Base-by-base conservation (phyloP, 2,113 vertebrate genomes). In the Prionailurus viverrinus region DNA sequence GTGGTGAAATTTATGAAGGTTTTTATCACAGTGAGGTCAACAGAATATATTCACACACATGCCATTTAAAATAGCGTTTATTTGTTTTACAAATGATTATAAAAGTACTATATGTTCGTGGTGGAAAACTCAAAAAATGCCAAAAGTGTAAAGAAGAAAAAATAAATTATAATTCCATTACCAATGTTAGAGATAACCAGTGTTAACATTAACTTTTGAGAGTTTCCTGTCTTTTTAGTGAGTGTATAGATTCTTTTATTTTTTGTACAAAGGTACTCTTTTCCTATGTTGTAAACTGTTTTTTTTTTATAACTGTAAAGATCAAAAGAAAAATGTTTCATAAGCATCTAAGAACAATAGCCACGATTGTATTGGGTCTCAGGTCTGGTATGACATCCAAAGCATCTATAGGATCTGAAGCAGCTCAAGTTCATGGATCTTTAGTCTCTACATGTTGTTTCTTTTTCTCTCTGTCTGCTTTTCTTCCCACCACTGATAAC, bases 1-100 rank as follows among this genome's bases (percentile, higher is more conserved):
- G 51, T 96, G 91, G 63, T 94, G 87, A 98, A 95, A 97, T 96
- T 98, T 96, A 96, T 97, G 96, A 95, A 97, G 88, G 61, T 48
- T 96, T 92, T 97, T 94, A 97, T 97, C 97, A 97, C 95, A 19
- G 25, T 97, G 90, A 96, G 96, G 96, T 96, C 96, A 97, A 55
- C 11, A 95, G 95, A 97, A 96, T 61, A 96, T 69, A 91, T 74
- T 97, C 89, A 95, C 82, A 96, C 76, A 95, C 74, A 97, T 91
- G 82, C 94, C 94, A 97, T 95, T 98, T 86, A 96, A 98, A 98
- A 96, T 51, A 96, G 81, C 39, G 21, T 89, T 86, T 91, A 76
- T 97, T 98, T 95, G 83, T 96, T 96, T 97, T 95, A 89, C n/a
- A 97, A 97, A 66, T 79, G 69, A 92, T 94, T 96, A 95, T 92